A percentile compares a stretch with the other conserved stretches of the same genome.
Conservation (phyloP, 2,888 invertebrate species). For the Drosophila testacea region DNA sequence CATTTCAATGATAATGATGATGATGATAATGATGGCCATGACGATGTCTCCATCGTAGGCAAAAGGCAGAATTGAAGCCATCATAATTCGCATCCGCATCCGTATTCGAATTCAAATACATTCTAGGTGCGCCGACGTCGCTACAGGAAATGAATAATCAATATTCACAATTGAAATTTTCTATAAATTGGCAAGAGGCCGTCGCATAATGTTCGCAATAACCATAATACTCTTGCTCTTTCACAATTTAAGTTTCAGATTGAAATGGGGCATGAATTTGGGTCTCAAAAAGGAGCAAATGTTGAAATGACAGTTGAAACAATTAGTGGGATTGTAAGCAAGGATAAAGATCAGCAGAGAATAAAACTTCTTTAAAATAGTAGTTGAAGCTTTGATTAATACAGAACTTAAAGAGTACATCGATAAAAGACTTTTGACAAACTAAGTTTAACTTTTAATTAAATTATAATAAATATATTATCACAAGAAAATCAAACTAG, state of each 20-base stretch:
- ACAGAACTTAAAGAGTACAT: too few relatives aligned
- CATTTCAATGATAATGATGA: slow-evolving; percentile 62
- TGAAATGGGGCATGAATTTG: slow-evolving; percentile 6
- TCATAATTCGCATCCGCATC: slow-evolving; percentile 32
- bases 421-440: too few relatives aligned
- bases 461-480: too few relatives aligned
- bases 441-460: too few relatives aligned
- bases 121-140: slow-evolving; percentile 50
- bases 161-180: slow-evolving; percentile 77
- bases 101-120: slow-evolving; percentile 30
- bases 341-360: background rate
- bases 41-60: slow-evolving; percentile 39
- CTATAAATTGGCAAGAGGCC: slow-evolving; percentile 65
- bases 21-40: slow-evolving; percentile 38
- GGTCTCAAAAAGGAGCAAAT: background rate
- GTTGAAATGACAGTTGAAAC: slow-evolving; percentile 1
- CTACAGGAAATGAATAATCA: slow-evolving; percentile 74
- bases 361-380: too few relatives aligned
- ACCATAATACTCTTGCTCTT: slow-evolving; percentile 3
- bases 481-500: too few relatives aligned
- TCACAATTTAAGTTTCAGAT: background rate
- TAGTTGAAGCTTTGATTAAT: too few relatives aligned
- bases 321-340: background rate
- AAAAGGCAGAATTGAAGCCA: slow-evolving; percentile 41
- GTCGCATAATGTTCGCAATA: slow-evolving; percentile 13